Evolutionary conservation across 2,113 vertebrate genomes (phyloP), one percentile per base, ranked within the genome.

Genomic region (Notothenia rossii): DNA sequence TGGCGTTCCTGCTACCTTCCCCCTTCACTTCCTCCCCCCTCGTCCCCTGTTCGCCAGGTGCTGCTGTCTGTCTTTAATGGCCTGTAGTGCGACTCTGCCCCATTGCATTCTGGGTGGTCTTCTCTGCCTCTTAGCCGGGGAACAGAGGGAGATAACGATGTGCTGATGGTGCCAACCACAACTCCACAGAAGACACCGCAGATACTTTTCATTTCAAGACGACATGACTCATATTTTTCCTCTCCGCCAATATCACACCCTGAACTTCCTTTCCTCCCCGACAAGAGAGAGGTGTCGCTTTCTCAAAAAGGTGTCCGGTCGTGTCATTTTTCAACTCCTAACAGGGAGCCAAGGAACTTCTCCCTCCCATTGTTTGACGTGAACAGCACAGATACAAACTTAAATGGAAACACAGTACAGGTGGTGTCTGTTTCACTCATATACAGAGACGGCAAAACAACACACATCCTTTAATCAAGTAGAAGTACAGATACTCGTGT

Each of bases 81-180:
- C 77, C 82, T 84, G 62, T 40, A 10, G 81, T 72, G 59, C 2
- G 55, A 54, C 84, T 43, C 75, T 59, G 72, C 74, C 77, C 75
- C 85, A 58, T 58, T 20, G 48, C 59, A 49, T 54, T 66, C 81
- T 51, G 60, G 82, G 86, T 86, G 81, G 82, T 83, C 85, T 25
- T 63, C 5, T 75, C 82, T 54, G 66, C 77, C 83, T 91, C 86
- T 86, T 63, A 77, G 80, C 75, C 60, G 43, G 45, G 67, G 79
- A 77, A 85, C 69, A 76, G 79, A 87, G 78, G 62, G 71, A 87
- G 90, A 93, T 90, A 94, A 93, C 86, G 85, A 93, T 84, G 83
- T 90, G 90, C 92, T 79, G 88, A 89, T 88, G 91, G 71, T 72
- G 87, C 84, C 88, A 86, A 77, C 73, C 76, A 20, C 79, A 59